Evolutionary conservation across 2,797 vertebrate genomes (phyloP).

Genomic region (Argyrosomus regius): DNA sequence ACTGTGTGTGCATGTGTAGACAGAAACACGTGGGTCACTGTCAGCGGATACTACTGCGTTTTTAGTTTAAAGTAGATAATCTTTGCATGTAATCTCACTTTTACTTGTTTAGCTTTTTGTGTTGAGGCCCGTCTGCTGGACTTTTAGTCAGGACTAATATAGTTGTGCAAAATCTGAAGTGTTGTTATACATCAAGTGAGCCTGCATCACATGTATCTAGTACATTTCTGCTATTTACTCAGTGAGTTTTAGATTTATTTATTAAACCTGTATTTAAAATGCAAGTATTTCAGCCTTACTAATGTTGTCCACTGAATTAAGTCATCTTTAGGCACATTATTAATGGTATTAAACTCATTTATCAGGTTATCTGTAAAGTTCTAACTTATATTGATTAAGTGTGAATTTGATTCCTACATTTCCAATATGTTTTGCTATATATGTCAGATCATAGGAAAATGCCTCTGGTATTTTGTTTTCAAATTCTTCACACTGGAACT

Average conservation of each 20-base stretch:
- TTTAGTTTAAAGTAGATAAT: background rate
- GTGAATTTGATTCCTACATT: background rate
- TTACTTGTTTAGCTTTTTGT: too few relatives aligned
- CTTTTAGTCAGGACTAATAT: background rate
- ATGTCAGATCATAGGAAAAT: slow-evolving; percentile 9
- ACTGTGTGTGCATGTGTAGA: slow-evolving; percentile 44
- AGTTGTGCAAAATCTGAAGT: background rate
- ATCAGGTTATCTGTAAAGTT: background rate
- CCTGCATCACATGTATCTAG: background rate
- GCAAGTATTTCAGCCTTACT: background rate
- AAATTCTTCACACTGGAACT: background rate
- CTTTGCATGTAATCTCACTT: background rate
- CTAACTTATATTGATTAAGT: background rate
- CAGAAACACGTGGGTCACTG: slow-evolving; percentile 72
- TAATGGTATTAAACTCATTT: background rate
- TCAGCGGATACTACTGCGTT: background rate
- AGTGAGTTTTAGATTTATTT: background rate
- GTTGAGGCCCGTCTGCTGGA: background rate
- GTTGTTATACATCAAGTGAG: background rate
- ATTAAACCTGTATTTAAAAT: background rate
- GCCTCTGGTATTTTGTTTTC: slow-evolving; percentile 20
- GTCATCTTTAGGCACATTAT: background rate
- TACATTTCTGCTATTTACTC: background rate
- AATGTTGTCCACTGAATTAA: background rate
- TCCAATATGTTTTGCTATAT: background rate